phyloP scores from a whole-genome alignment of 2,888 invertebrate species.

The Calliphora vomitoria region DNA sequence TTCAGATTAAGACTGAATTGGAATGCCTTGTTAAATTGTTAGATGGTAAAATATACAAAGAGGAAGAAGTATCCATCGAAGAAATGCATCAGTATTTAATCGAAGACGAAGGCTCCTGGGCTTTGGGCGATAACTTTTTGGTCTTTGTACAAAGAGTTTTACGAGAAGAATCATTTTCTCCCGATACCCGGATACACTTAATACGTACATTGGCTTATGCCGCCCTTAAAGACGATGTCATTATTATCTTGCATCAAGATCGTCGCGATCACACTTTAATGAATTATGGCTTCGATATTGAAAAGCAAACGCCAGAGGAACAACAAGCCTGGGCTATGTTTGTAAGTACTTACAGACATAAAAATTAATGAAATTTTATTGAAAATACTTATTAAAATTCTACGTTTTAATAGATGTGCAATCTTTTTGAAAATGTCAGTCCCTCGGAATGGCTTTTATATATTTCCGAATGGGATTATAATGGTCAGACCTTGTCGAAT shows the following conservation, averaged over 20 bases:
- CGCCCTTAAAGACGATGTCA: constrained; percentile 94
- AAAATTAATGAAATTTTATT: neutral
- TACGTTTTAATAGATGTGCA: constrained; percentile 89
- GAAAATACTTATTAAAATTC: no score
- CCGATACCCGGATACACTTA: constrained; percentile 87
- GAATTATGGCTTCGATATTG: constrained; percentile 93
- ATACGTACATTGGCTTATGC: constrained; percentile 91
- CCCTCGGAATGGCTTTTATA: constrained; percentile 97
- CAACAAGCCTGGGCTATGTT: constrained; percentile 92
- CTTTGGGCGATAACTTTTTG: constrained; percentile 94
- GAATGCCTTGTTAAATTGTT: constrained; percentile 89
- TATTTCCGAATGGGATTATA: constrained; percentile 95
- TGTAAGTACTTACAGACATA: constrained; percentile 87
- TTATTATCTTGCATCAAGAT: constrained; percentile 95
- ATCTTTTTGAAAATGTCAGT: constrained; percentile 94
- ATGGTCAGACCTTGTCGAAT: constrained; percentile 92
- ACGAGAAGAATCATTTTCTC: constrained; percentile 86
- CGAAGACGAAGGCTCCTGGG: constrained; percentile 96
- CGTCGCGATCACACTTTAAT: constrained; percentile 94
- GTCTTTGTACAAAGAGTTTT: constrained; percentile 89
- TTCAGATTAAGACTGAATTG: constrained; percentile 89
- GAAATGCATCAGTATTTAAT: constrained; percentile 95
- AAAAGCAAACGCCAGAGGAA: constrained; percentile 89
- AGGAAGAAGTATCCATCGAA: constrained; percentile 90
- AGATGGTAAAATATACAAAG: constrained; percentile 89